Percentiles rank a stretch among this genome's conserved stretches.
These are phyloP conservation scores for Drosophila nigromelanica DNA, from an alignment of 1,140 invertebrate species.

Conservation along the genomic window DNA sequence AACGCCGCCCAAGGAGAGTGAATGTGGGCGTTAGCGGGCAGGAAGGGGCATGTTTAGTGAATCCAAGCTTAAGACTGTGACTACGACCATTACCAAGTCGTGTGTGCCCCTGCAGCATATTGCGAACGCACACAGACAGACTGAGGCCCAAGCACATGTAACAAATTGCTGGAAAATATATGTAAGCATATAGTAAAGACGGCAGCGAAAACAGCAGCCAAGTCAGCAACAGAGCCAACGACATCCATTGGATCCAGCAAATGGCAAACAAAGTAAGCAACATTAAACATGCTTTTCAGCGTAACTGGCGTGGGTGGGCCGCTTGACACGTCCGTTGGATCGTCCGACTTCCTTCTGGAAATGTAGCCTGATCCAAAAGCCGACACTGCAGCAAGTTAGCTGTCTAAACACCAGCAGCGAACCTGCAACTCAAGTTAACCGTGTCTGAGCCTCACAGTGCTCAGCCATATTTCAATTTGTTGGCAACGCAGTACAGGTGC, in stretches of 20 bases:
- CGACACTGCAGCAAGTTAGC: conserved; percentile 9
- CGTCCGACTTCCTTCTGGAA: conserved; percentile 8
- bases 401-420: conserved; percentile 45
- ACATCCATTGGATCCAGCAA: conserved; percentile 45
- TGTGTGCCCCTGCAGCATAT: conserved; percentile 41
- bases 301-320: conserved; percentile 71
- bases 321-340: background rate
- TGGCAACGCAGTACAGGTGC: conserved; percentile 28
- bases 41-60: conserved; percentile 6
- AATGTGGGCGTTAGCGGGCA: background rate
- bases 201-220: conserved; percentile 17
- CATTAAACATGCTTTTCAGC: conserved; percentile 71
- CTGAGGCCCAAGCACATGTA: conserved; percentile 30
- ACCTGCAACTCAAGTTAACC: conserved; percentile 45
- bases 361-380: background rate
- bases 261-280: conserved; percentile 69
- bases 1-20: conserved; percentile 28
- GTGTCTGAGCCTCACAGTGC: conserved; percentile 14
- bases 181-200: conserved; percentile 35
- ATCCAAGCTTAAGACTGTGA: conserved; percentile 46
- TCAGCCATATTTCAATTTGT: conserved; percentile 19
- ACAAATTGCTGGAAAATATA: conserved; percentile 70
- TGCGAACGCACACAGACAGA: conserved; percentile 22
- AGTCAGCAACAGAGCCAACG: conserved; percentile 6
- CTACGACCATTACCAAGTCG: conserved; percentile 51